These are phyloP conservation scores for Delichon dasypus DNA, from an alignment of 2,797 vertebrate genomes.

Conservation along the genomic window DNA sequence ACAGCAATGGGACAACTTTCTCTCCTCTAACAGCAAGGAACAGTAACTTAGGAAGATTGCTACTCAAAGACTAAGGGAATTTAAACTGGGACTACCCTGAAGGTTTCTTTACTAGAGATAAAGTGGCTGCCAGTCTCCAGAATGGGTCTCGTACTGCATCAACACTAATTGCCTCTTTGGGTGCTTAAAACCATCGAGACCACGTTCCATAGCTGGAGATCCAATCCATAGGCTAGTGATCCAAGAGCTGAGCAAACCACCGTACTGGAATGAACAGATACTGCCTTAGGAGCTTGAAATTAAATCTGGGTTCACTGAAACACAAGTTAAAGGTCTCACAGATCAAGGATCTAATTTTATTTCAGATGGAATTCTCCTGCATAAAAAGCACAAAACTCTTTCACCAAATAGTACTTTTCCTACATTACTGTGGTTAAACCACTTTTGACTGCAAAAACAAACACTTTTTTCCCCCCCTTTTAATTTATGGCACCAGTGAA, in stretches of 20 bases:
- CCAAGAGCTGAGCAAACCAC: background rate
- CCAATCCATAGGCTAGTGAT: no score
- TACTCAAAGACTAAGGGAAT: background rate
- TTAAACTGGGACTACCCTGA: no score
- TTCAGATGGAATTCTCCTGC: background rate
- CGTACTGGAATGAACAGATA: fast-evolving
- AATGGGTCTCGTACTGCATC: background rate
- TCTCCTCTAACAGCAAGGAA: background rate
- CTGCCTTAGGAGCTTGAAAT: background rate
- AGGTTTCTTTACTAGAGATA: background rate
- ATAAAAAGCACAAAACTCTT: background rate
- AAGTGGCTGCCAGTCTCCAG: background rate
- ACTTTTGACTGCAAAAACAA: background rate
- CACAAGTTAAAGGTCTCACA: background rate
- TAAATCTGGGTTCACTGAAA: background rate
- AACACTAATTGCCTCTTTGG: background rate
- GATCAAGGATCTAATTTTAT: background rate
- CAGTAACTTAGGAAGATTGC: background rate
- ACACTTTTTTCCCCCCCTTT: background rate
- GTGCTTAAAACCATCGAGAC: background rate
- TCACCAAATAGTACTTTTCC: background rate
- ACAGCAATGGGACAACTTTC: background rate
- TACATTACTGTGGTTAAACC: background rate
- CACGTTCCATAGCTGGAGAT: background rate
- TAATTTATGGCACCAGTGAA: background rate